Conservation (phyloP, 2,888 invertebrate species). For the Synergus gifuensis region DNA sequence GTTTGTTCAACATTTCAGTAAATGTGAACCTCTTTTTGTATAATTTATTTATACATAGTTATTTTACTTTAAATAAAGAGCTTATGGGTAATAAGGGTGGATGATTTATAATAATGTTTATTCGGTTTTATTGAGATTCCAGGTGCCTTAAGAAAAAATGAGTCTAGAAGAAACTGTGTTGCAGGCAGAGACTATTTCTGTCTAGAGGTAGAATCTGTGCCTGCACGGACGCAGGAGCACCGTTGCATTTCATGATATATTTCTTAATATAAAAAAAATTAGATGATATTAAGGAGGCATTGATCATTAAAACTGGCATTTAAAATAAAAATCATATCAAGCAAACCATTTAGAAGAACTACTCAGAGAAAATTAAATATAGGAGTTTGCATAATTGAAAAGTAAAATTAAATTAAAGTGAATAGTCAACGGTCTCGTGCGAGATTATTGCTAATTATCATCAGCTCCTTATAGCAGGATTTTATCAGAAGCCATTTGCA, state of each 20-base stretch:
- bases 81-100: background rate
- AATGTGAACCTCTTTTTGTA: background rate
- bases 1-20: background rate
- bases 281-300: background rate
- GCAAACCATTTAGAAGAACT: background rate
- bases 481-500: slow-evolving; percentile 52
- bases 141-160: slow-evolving; percentile 42
- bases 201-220: slow-evolving; percentile 80
- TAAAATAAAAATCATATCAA: background rate
- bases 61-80: background rate
- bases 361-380: background rate
- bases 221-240: slow-evolving; percentile 77
- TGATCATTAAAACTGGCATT: background rate
- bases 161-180: slow-evolving; percentile 74
- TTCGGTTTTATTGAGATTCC: slow-evolving; percentile 45
- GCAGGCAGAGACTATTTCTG: slow-evolving; percentile 81
- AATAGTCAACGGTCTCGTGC: slow-evolving; percentile 70
- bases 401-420: slow-evolving; percentile 34
- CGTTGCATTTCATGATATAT: slow-evolving; percentile 61
- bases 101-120: background rate
- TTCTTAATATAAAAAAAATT: background rate
- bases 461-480: slow-evolving; percentile 64
- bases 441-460: slow-evolving; percentile 75
- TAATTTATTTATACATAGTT: background rate
- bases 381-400: background rate